phyloP scores from a whole-genome alignment of 2,113 vertebrate species.

The Regulus satrapa region DNA sequence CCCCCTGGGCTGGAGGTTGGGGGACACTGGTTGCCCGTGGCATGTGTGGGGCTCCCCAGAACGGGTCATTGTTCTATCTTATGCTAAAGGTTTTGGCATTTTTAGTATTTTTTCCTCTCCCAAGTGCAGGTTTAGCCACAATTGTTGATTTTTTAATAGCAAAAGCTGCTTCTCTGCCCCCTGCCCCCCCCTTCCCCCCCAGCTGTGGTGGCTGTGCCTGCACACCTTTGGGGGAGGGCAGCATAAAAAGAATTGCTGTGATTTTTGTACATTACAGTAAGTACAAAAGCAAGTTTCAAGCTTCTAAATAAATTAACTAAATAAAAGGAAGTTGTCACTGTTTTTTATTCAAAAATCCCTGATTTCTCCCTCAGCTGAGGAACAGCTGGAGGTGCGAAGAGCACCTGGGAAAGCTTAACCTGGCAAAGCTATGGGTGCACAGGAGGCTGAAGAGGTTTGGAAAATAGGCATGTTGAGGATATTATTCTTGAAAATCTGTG shows the following conservation, averaged over 20 bases:
- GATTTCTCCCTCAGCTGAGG: not conserved
- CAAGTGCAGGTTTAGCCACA: not conserved
- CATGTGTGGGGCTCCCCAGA: not conserved
- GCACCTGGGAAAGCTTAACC: not conserved
- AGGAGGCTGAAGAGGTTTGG: not conserved
- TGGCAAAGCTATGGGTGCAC: not conserved
- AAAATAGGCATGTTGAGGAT: not conserved
- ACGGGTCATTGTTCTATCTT: fast-evolving
- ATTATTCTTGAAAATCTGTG: not conserved
- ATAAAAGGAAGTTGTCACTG: fast-evolving
- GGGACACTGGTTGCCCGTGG: not conserved
- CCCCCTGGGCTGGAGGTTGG: not conserved
- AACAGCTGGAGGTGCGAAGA: not conserved
- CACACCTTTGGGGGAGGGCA: not conserved
- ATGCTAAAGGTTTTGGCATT: not conserved
- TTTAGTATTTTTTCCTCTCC: not conserved
- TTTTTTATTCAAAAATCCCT: not conserved
- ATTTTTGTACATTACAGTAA: not conserved
- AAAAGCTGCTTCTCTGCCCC: not conserved
- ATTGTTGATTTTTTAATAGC: not conserved
- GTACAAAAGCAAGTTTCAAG: not conserved
- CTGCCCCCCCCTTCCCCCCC: not conserved
- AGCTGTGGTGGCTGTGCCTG: not conserved
- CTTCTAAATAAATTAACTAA: not conserved
- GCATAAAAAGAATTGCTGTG: not conserved